Conservation (phyloP, 2,888 invertebrate genomes). For the Coecobrya sp. region DNA sequence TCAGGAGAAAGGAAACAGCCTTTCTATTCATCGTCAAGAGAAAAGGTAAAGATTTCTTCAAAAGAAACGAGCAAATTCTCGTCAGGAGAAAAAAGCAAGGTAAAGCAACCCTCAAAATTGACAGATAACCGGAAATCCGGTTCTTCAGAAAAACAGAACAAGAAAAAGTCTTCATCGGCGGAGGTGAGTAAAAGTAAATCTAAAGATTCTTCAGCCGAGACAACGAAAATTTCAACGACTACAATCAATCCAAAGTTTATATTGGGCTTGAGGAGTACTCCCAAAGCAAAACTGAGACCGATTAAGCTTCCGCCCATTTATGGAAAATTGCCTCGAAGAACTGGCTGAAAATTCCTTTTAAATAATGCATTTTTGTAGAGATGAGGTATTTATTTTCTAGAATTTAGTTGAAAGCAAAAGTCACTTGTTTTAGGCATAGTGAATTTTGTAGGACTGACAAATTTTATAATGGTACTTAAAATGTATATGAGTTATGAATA, state of each 20-base stretch:
- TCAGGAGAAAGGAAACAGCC: too few species aligned
- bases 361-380: conserved; percentile 28
- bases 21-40: neutral
- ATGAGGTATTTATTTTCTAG: too few species aligned
- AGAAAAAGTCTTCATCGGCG: neutral
- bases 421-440: too few species aligned
- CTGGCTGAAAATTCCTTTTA: neutral
- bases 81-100: neutral
- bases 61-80: conserved; percentile 38
- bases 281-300: neutral
- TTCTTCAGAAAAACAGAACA: too few species aligned
- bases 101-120: neutral
- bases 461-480: too few species aligned
- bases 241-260: neutral
- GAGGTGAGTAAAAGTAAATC: neutral
- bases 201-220: neutral
- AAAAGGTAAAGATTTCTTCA: conserved; percentile 10
- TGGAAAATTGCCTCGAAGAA: conserved; percentile 12
- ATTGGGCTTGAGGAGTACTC: conserved; percentile 14
- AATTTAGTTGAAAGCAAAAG: too few species aligned
- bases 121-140: too few species aligned
- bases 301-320: conserved; percentile 59
- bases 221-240: neutral
- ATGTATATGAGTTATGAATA: too few species aligned
- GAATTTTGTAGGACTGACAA: too few species aligned